Base-by-base conservation (phyloP, 2,113 vertebrate genomes). In the Eulacestoma nigropectus region DNA sequence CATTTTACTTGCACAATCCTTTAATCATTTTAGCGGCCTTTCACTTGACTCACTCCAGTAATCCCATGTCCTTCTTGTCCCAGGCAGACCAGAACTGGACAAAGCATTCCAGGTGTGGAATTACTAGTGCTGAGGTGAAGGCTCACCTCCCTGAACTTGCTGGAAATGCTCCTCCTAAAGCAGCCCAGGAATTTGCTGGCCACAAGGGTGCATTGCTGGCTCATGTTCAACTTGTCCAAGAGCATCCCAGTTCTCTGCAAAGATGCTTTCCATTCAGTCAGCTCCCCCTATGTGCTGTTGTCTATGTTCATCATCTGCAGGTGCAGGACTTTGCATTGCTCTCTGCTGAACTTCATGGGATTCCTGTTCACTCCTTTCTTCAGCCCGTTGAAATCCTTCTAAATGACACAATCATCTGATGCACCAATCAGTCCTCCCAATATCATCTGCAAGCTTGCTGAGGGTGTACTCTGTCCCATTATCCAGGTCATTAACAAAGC, bases 161-260 rank as follows among this genome's bases (percentile, higher is more conserved):
- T 82, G 33, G 35, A 11, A 85, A 19, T 26, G 47, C 29, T 56
- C 12, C 41, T 92, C 35, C 41, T 44, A 62, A 79, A 50, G 55
- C 63, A 89, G 53, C 12, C 46, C 41, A 46, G 46, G 32, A 86
- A 80, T 41, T 11, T 73, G 44, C 46, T 67, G 68, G 87, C 72
- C 79, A 85, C 50, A 83, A 90, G 72, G 32, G 67, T 83, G 74
- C 90, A 87, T 84, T 93, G 65, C 78, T 93, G 91, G 83, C 85
- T 90, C 62, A 47, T 3, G 15, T 82, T 93, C 93, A 90, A 63
- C 23, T 85, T 42, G 23, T 42, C 25, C 60, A 87, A 75, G 23
- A 88, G 47, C 44, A 68, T 15, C 23, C 23, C 52, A 68, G 35
- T 77, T 65, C 33, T 67, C 65, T 57, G 56, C 52, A 93, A 67